phyloP scores from a whole-genome alignment of 2,888 invertebrate species.

The Philereme transversata region DNA sequence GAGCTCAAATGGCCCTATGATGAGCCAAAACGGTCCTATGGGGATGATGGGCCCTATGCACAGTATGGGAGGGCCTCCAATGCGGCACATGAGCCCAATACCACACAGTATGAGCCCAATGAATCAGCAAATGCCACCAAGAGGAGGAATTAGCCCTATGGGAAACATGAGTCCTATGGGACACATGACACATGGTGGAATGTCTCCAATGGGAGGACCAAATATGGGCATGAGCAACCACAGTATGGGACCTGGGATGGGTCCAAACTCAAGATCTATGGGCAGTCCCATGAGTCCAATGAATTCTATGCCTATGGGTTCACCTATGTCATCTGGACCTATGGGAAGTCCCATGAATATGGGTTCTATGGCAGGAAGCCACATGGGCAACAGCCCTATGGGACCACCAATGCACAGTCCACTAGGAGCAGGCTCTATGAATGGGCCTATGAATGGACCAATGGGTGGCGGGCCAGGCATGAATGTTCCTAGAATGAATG shows the following conservation, averaged over 20 bases:
- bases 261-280: constrained; percentile 84
- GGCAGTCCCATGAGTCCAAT: constrained; percentile 90
- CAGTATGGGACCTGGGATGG: constrained; percentile 85
- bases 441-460: constrained; percentile 82
- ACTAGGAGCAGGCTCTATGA: constrained; percentile 83
- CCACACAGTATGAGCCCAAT: constrained; percentile 85
- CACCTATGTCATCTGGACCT: constrained; percentile 87
- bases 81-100: constrained; percentile 87
- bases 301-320: constrained; percentile 89
- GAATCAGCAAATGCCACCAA: constrained; percentile 86
- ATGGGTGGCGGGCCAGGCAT: constrained; percentile 85
- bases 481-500: constrained; percentile 83
- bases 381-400: constrained; percentile 89
- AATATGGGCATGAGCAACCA: constrained; percentile 87
- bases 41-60: constrained; percentile 86
- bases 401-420: constrained; percentile 91
- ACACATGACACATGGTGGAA: constrained; percentile 83
- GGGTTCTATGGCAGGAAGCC: constrained; percentile 85
- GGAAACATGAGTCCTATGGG: constrained; percentile 89
- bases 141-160: constrained; percentile 87
- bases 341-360: constrained; percentile 90
- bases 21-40: constrained; percentile 88
- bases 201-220: constrained; percentile 89
- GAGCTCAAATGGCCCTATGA: constrained; percentile 86
- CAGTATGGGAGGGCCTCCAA: constrained; percentile 85